A percentile compares a stretch with the other conserved stretches of the same genome.
Evolutionary conservation across 2,888 invertebrate species (phyloP).

Genomic region (Phlogophora meticulosa): DNA sequence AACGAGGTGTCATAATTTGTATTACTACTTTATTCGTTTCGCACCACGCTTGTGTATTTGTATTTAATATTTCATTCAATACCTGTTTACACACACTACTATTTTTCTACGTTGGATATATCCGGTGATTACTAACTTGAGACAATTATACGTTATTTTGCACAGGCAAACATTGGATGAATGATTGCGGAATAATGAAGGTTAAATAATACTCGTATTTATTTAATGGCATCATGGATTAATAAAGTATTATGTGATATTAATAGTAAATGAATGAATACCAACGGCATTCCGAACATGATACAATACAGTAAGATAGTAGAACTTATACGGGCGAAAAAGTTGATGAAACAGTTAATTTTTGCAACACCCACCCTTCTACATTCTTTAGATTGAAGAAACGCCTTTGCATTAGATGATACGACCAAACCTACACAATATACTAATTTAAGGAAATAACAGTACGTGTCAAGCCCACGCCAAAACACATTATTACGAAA

Average conservation of each 20-base stretch:
- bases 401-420: constrained; percentile 4
- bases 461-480: constrained; percentile 45
- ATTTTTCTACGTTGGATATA: constrained; percentile 7
- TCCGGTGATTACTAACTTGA: constrained; percentile 19
- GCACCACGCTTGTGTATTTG: constrained; percentile 7
- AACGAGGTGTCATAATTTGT: constrained; percentile 48
- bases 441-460: constrained; percentile 38
- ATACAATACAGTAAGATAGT: constrained; percentile 41
- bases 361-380: neutral
- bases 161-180: constrained; percentile 26
- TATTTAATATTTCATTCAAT: constrained; percentile 9
- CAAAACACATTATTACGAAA: constrained; percentile 51
- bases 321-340: neutral
- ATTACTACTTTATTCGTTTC: constrained; percentile 26
- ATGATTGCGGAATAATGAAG: constrained; percentile 39
- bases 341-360: too few relatives aligned
- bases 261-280: constrained; percentile 62
- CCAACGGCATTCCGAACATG: constrained; percentile 68
- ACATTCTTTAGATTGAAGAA: neutral
- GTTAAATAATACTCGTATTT: constrained; percentile 35
- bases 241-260: neutral
- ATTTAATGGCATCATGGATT: constrained; percentile 71
- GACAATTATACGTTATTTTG: constrained; percentile 39
- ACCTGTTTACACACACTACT: constrained; percentile 1
- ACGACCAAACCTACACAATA: constrained; percentile 22